A percentile compares a stretch with the other conserved stretches of the same genome.
phyloP scores from a whole-genome alignment of 2,797 vertebrate species.

The Acanthiza pusilla region DNA sequence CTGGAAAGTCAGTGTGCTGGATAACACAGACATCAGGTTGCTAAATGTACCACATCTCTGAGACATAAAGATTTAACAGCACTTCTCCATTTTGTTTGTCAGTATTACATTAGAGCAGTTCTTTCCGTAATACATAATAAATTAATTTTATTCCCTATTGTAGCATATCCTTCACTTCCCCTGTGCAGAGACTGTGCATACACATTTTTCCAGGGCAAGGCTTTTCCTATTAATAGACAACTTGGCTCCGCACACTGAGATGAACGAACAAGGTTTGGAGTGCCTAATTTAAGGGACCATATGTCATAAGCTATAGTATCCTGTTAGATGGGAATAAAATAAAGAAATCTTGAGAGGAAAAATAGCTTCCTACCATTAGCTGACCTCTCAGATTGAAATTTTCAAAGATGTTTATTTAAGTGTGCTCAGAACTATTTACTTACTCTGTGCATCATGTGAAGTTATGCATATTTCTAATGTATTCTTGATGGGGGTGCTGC shows the following conservation, averaged over 20 bases:
- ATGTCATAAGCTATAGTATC: conserved; percentile 38
- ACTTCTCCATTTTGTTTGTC: not conserved
- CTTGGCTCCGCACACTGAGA: conserved; percentile 17
- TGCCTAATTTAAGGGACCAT: conserved; percentile 44
- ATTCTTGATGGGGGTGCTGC: not conserved
- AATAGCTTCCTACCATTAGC: not conserved
- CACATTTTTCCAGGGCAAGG: conserved; percentile 11
- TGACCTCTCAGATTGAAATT: not conserved
- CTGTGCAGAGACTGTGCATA: not conserved
- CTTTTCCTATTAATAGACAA: conserved; percentile 51
- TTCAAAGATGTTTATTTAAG: conserved; percentile 3
- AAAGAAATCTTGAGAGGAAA: not conserved
- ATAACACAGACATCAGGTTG: not conserved
- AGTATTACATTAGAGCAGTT: not conserved
- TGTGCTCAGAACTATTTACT: not conserved
- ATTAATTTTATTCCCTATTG: conserved; percentile 13
- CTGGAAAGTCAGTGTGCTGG: not conserved
- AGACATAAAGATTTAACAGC: not conserved
- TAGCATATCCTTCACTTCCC: not conserved
- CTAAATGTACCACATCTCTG: not conserved
- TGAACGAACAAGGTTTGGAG: conserved; percentile 20
- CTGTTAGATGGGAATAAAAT: conserved; percentile 1
- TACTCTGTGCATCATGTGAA: not conserved
- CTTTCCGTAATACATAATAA: not conserved
- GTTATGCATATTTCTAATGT: not conserved